phyloP scores from a whole-genome alignment of 2,113 vertebrate species.

The Stegostoma tigrinum region DNA sequence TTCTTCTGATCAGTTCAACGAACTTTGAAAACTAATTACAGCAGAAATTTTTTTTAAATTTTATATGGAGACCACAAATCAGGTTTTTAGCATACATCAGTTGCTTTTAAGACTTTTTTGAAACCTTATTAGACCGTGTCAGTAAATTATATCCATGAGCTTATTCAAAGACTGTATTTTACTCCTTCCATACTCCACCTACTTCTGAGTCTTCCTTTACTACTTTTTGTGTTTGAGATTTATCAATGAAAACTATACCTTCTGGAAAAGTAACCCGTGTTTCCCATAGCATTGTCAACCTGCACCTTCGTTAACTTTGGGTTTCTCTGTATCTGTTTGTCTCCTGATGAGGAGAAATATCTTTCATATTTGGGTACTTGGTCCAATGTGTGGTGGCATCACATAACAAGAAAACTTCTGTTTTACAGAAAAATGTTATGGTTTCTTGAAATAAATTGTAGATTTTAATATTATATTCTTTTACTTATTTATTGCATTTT shows the following conservation, averaged over 20 bases:
- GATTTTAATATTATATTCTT: background rate
- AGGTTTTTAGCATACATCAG: background rate
- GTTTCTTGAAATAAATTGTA: background rate
- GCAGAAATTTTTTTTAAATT: too few relatives aligned
- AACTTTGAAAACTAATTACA: background rate
- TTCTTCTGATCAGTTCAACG: background rate
- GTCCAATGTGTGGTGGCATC: background rate
- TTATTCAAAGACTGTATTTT: background rate
- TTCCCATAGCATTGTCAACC: background rate
- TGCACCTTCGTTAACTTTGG: background rate
- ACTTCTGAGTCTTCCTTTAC: background rate
- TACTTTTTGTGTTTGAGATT: background rate
- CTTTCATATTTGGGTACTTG: background rate
- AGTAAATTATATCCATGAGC: background rate
- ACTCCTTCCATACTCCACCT: background rate
- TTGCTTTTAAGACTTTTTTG: background rate
- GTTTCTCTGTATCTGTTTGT: background rate
- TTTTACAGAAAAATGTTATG: background rate
- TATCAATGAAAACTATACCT: background rate
- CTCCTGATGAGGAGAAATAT: background rate
- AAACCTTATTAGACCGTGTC: background rate
- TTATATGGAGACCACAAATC: background rate
- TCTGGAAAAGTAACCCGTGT: background rate
- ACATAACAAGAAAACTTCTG: background rate
- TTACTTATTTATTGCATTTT: background rate